A percentile compares a stretch with the other conserved stretches of the same genome.
phyloP scores from a whole-genome alignment of 1,140 invertebrate species.

The Drosophila chauvacae region DNA sequence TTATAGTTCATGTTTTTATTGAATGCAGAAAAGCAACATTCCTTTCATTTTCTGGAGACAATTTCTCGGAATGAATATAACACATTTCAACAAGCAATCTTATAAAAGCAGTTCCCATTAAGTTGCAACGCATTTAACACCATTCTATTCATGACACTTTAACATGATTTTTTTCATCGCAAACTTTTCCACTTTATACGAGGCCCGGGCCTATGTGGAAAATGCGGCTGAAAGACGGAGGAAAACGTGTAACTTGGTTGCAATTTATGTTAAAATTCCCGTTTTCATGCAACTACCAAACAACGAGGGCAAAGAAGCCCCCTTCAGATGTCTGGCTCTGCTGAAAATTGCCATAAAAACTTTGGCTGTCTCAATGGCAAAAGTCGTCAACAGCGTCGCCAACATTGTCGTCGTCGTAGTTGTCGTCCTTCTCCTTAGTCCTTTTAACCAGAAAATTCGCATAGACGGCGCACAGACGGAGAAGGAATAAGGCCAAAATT shows the following conservation, averaged over 20 bases:
- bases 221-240: slow-evolving; percentile 14
- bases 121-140: slow-evolving; percentile 21
- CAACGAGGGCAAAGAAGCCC: slow-evolving; percentile 12
- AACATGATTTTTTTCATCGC: slow-evolving; percentile 33
- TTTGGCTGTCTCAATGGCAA: slow-evolving; percentile 78
- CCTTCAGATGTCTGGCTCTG: slow-evolving; percentile 61
- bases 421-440: slow-evolving; percentile 57
- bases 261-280: slow-evolving; percentile 65
- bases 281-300: slow-evolving; percentile 48
- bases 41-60: not conserved
- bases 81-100: not conserved
- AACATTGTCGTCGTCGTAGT: slow-evolving; percentile 36
- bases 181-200: slow-evolving; percentile 70
- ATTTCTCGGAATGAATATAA: not conserved
- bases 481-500: slow-evolving; percentile 15
- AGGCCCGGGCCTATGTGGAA: slow-evolving; percentile 47
- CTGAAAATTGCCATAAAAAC: slow-evolving; percentile 76
- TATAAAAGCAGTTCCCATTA: slow-evolving; percentile 27
- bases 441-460: slow-evolving; percentile 17
- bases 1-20: not conserved
- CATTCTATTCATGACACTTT: slow-evolving; percentile 19
- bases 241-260: slow-evolving; percentile 59
- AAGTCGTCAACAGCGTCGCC: slow-evolving; percentile 67
- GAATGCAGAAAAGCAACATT: not conserved
- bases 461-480: slow-evolving; percentile 59